phyloP scores from a whole-genome alignment of 2,888 invertebrate genomes.

The Pemphredon lugubris region DNA sequence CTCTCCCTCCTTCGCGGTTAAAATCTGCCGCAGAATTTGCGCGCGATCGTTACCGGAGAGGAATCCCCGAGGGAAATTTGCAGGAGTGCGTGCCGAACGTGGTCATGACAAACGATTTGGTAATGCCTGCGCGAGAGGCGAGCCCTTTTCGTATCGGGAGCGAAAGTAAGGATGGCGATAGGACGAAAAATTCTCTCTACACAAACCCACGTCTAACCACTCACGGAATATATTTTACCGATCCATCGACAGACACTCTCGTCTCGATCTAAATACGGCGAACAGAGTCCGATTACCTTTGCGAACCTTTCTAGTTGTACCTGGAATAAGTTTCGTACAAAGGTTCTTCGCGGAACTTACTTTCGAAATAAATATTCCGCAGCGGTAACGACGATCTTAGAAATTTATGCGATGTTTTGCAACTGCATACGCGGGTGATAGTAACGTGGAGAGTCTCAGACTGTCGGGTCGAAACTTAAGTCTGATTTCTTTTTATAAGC shows the following conservation, averaged over 20 bases:
- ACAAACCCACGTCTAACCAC: background rate
- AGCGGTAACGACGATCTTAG: no score
- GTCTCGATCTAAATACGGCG: no score
- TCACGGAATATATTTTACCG: background rate
- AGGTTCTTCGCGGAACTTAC: no score
- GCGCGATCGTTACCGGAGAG: conserved; percentile 60
- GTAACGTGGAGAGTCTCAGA: no score
- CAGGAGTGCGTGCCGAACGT: conserved; percentile 65
- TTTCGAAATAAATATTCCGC: no score
- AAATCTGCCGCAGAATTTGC: conserved; percentile 60
- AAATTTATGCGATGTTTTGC: no score
- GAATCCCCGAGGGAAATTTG: conserved; percentile 65
- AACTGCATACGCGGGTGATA: no score
- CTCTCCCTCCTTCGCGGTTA: conserved; percentile 22
- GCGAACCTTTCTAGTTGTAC: no score
- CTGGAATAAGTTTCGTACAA: no score
- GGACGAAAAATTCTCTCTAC: background rate
- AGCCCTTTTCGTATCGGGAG: conserved; percentile 32
- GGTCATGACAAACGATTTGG: conserved; percentile 60
- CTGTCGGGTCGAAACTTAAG: no score
- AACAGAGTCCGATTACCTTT: no score
- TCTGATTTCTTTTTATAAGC: no score
- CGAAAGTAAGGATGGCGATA: conserved; percentile 1
- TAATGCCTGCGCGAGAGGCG: conserved; percentile 51
- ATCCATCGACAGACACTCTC: background rate